These are phyloP conservation scores for Athrips mouffetella DNA, from an alignment of 2,888 invertebrate species.

Conservation along the genomic window DNA sequence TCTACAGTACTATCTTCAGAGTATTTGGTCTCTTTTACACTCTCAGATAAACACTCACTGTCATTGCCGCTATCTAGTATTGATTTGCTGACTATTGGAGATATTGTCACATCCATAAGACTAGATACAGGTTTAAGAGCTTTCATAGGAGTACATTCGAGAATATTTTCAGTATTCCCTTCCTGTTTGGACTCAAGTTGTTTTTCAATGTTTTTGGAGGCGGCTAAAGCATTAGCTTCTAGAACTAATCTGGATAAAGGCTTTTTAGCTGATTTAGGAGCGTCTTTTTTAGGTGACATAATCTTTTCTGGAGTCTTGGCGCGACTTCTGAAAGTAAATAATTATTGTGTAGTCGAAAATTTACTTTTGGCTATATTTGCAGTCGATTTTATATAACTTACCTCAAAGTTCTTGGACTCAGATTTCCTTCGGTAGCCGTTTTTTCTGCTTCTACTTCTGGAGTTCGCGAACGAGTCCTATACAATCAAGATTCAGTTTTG, in stretches of 20 bases:
- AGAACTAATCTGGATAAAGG: slow-evolving; percentile 63
- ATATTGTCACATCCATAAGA: slow-evolving; percentile 62
- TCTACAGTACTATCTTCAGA: slow-evolving; percentile 32
- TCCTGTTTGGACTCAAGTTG: slow-evolving; percentile 24
- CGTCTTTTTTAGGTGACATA: slow-evolving; percentile 56
- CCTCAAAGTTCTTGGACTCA: slow-evolving; percentile 44
- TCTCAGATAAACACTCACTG: slow-evolving; percentile 40
- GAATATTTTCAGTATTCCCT: slow-evolving; percentile 36
- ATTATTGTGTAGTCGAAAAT: not conserved
- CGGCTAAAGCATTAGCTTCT: slow-evolving; percentile 65
- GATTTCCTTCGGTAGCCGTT: slow-evolving; percentile 31
- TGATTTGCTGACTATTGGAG: slow-evolving; percentile 66
- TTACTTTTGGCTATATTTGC: too few relatives aligned
- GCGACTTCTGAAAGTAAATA: slow-evolving; percentile 43
- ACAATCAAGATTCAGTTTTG: not conserved
- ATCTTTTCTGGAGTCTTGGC: slow-evolving; percentile 69
- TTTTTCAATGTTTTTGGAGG: slow-evolving; percentile 50
- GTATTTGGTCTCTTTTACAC: slow-evolving; percentile 34
- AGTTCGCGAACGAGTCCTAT: slow-evolving; percentile 56
- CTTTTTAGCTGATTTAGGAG: slow-evolving; percentile 48
- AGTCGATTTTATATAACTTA: slow-evolving; percentile 17
- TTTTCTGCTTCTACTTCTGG: slow-evolving; percentile 50
- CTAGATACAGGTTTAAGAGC: slow-evolving; percentile 41
- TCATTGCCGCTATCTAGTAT: slow-evolving; percentile 57
- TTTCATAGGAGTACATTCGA: slow-evolving; percentile 67